Percentiles rank a stretch among this genome's conserved stretches.
Conservation (phyloP, 2,797 vertebrate genomes). For the Holocentrus rufus region DNA sequence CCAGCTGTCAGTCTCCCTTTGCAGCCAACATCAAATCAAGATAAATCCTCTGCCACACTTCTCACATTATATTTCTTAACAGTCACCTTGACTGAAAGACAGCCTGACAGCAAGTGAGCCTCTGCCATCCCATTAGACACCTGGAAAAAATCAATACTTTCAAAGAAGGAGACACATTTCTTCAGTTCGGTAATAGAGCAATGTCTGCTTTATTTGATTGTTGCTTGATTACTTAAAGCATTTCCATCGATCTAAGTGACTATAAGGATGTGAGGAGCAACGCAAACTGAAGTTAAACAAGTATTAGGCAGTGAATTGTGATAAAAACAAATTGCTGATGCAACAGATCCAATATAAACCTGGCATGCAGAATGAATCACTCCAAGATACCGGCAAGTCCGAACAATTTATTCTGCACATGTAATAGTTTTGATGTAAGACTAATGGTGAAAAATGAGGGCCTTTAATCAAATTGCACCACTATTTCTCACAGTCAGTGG, state of each 20-base stretch:
- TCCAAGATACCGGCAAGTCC: too few species aligned
- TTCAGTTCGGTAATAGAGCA: slow-evolving; percentile 19
- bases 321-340: not conserved
- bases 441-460: too few species aligned
- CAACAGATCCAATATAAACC: not conserved
- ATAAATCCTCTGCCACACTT: slow-evolving; percentile 31
- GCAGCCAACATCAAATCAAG: not conserved
- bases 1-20: slow-evolving; percentile 44
- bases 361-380: too few species aligned
- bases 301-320: not conserved
- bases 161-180: slow-evolving; percentile 26
- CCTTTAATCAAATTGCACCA: too few species aligned
- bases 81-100: slow-evolving; percentile 46
- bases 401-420: too few species aligned
- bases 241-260: not conserved
- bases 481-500: too few species aligned
- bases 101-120: slow-evolving; percentile 50
- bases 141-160: slow-evolving; percentile 49
- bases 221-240: not conserved
- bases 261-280: not conserved
- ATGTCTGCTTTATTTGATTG: too few species aligned
- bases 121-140: slow-evolving; percentile 27
- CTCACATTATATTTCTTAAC: slow-evolving; percentile 24
- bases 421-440: too few species aligned
- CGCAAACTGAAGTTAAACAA: not conserved